Evolutionary conservation across 2,113 vertebrate species (phyloP).

Genomic region (Litocranius walleri): DNA sequence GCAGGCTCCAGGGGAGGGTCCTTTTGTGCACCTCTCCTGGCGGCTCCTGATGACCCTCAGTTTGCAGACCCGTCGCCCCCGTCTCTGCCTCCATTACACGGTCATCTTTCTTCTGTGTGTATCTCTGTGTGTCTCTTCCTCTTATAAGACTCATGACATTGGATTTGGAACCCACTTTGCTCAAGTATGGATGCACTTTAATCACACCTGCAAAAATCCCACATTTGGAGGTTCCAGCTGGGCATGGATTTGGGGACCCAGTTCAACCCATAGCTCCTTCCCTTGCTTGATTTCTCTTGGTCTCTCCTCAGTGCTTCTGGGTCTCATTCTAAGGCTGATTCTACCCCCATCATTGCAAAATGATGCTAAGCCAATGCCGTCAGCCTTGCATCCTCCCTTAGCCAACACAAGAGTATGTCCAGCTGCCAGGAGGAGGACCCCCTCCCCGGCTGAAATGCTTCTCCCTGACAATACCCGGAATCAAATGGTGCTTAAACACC

Average conservation of each 20-base stretch:
- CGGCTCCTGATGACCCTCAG: too few species aligned
- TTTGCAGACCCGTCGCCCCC: accelerated
- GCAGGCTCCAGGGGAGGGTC: accelerated
- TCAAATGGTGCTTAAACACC: accelerated
- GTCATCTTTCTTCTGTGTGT: too few species aligned
- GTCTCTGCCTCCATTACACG: accelerated
- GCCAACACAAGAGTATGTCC: neutral
- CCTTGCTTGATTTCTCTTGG: neutral
- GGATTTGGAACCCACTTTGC: too few species aligned
- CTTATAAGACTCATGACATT: accelerated
- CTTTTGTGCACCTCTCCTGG: accelerated
- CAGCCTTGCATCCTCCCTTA: neutral
- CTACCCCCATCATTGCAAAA: accelerated
- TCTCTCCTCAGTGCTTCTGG: neutral
- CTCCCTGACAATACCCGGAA: neutral
- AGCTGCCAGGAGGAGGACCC: neutral
- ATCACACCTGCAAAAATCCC: neutral
- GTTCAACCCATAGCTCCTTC: neutral
- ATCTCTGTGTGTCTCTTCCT: neutral
- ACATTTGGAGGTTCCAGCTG: neutral
- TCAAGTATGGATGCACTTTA: accelerated
- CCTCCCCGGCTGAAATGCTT: accelerated
- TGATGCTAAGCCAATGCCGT: accelerated
- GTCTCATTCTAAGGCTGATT: neutral
- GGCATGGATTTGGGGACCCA: accelerated